These are phyloP conservation scores for Arothron firmamentum DNA, from an alignment of 2,113 vertebrate genomes.

Conservation along the genomic window DNA sequence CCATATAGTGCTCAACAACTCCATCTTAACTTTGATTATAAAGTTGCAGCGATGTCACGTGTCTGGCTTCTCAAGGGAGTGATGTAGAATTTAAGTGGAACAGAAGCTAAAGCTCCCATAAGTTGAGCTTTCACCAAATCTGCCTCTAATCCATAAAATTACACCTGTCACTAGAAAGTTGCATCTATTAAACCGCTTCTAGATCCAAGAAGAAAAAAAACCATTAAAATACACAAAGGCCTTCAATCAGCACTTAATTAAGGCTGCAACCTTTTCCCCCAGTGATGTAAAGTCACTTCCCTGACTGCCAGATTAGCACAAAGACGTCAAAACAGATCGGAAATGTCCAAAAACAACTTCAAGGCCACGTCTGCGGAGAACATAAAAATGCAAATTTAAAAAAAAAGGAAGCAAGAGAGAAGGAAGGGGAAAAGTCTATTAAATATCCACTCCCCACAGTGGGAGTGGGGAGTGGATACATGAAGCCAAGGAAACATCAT, in stretches of 20 bases:
- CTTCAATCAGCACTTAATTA: conserved; percentile 77
- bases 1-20: conserved; percentile 35
- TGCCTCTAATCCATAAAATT: conserved; percentile 80
- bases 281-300: conserved; percentile 50
- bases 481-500: conserved; percentile 25
- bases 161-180: conserved; percentile 81
- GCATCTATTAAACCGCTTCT: conserved; percentile 78
- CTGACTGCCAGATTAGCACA: conserved; percentile 73
- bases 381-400: conserved; percentile 57
- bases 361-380: conserved; percentile 40
- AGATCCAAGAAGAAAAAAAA: conserved; percentile 74
- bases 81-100: conserved; percentile 49
- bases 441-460: conserved; percentile 25
- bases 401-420: background rate
- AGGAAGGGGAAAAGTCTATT: conserved; percentile 4
- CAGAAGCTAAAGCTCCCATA: conserved; percentile 55
- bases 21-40: conserved; percentile 40
- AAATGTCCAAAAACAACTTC: conserved; percentile 61
- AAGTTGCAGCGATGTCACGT: conserved; percentile 37
- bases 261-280: conserved; percentile 62
- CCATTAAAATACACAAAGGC: conserved; percentile 68
- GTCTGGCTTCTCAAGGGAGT: conserved; percentile 43
- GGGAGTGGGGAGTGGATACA: no score
- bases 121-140: conserved; percentile 51
- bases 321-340: conserved; percentile 62